Base-by-base conservation (phyloP, 2,797 vertebrate genomes). In the Propithecus deckenii region DNA sequence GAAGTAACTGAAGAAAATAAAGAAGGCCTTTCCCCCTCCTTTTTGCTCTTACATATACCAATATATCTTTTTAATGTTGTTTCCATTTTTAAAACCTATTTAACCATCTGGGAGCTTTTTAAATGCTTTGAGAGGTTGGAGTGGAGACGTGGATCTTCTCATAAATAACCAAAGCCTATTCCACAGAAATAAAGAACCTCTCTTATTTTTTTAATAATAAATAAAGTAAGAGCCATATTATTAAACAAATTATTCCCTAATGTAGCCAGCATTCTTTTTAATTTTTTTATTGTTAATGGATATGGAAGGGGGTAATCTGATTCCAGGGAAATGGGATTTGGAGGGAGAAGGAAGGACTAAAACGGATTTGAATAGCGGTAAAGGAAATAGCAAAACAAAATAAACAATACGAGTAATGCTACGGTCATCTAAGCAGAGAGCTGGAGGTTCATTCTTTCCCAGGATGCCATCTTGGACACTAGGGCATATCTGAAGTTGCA, bases 111-210 rank as follows among this genome's bases (percentile, higher is more conserved):
- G 32, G 48, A 65, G 46, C 32, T 87, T 87, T 75, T 80, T 6
- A 48, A 59, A 75, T 83, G 76, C 72, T 75, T 74, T 87, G 84
- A 87, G 57, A 87, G 59, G 50, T n/a, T 57, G 46, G 32, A 88
- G 32, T 32, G 1, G 25, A 46, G 18, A 57, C 38, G 67, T 25
- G 2, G 55, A 65, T 74, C 91, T 80, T 65, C 69, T 92, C 69
- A 87, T 75, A 80, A 95, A 65, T 86, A 72, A 55, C 30, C 18
- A 38, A 38, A 81, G 46, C 75, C 83, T n/a, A 17, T 92, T 87
- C 59, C 41, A 22, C 25, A n/a, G 28, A 20, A 83, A 67, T 95
- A 65, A 86, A 90, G 23, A n/a, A 38, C 12, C 18, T 50, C 46
- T 91, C 88, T 80, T 41, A 63, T 41, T 74, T 41, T 80, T 43